These are phyloP conservation scores for Vollenhovia emeryi DNA, from an alignment of 1,140 invertebrate genomes.

Conservation along the genomic window DNA sequence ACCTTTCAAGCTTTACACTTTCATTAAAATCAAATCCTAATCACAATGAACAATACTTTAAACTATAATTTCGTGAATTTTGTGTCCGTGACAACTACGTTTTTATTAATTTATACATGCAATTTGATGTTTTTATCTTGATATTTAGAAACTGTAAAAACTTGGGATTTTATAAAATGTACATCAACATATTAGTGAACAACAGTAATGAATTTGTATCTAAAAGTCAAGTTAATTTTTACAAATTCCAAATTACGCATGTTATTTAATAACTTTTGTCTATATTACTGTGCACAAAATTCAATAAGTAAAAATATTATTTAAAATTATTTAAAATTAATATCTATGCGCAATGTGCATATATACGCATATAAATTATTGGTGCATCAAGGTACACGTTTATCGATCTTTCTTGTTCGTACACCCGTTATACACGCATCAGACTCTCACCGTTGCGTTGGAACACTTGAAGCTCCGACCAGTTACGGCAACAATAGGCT, in stretches of 20 bases:
- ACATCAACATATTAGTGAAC: background rate
- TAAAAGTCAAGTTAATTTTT: background rate
- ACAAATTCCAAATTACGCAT: background rate
- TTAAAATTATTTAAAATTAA: too few relatives aligned
- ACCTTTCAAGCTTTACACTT: too few relatives aligned
- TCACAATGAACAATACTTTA: too few relatives aligned
- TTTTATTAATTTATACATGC: background rate
- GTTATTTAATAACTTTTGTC: background rate
- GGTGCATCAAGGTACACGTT: background rate
- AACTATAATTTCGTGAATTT: too few relatives aligned
- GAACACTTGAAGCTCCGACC: slow-evolving; percentile 85
- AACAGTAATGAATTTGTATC: background rate
- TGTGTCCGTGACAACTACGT: background rate
- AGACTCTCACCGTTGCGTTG: slow-evolving; percentile 79
- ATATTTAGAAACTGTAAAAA: background rate
- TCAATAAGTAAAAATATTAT: background rate
- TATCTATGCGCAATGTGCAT: too few relatives aligned
- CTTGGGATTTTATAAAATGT: background rate
- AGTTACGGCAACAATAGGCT: slow-evolving; percentile 85
- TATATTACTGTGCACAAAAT: background rate
- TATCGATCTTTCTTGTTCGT: background rate
- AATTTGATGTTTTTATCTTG: background rate
- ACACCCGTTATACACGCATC: slow-evolving; percentile 77
- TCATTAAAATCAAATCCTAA: too few relatives aligned
- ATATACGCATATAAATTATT: background rate